Evolutionary conservation across 1,140 invertebrate genomes (phyloP), one percentile per base, ranked within the genome.

Genomic region (Drosophila littoralis): DNA sequence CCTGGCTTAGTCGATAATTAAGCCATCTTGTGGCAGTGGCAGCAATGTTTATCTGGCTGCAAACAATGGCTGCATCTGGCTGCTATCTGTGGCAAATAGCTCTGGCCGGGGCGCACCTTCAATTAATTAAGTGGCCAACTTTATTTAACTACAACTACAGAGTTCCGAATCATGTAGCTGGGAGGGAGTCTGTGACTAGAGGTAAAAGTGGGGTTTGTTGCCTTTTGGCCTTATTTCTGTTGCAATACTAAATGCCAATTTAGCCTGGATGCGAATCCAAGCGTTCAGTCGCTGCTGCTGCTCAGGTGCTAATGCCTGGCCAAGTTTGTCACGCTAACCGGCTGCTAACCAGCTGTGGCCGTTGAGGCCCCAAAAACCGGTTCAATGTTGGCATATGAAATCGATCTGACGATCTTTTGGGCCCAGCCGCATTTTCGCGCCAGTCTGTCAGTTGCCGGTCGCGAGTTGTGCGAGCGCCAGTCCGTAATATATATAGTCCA

Each of bases 11-110:
- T 68, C 82, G 82, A 59, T 88, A 88, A 88, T 88, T 88, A 89
- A 88, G 84, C 73, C 79, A 88, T 88, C 76, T 79, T 54, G 66
- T 55, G 69, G 76, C 72, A 50, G 67, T 78, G 40, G n/a, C 50
- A 43, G 22, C 22, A 12, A 13, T 17, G 35, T 68, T 68, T 88
- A 88, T 88, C 83, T 74, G 63, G 13, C 33, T 51, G 48, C 63
- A 80, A 60, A 88, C 83, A 88, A 88, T 88, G 73, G 77, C 60
- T 82, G 76, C 81, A 86, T 86, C 84, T 77, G 38, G 48, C 66
- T 78, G 66, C 57, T 64, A 85, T 42, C 73, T 65, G 75, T 76
- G 85, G 70, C 75, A 76, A 73, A 58, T 72, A 66, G 63, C 63
- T 63, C 46, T 45, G 45, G 60, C 43, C 33, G 28, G 36, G 82